Percentiles rank a stretch among this genome's conserved stretches.
Conservation (phyloP, 2,113 vertebrate species). For the Dipodomys ordii region DNA sequence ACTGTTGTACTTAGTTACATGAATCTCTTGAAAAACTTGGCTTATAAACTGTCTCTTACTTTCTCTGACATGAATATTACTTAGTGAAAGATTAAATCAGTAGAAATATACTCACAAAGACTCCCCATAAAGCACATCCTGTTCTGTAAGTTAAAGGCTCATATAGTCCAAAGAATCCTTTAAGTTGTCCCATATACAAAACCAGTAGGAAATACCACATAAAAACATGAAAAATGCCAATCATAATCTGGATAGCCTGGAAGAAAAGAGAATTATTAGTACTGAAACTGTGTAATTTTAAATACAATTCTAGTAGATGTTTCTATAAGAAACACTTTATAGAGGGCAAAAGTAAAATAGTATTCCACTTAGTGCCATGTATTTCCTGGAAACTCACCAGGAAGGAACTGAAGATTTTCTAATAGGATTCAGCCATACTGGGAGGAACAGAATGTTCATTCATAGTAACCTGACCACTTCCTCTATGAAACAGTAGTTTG, state of each 20-base stretch:
- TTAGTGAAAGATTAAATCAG: conserved; percentile 42
- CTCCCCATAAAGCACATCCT: conserved; percentile 73
- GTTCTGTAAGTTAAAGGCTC: conserved; percentile 75
- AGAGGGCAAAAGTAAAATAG: neutral
- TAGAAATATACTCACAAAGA: conserved; percentile 70
- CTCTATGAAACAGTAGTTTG: neutral
- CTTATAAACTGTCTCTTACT: conserved; percentile 11
- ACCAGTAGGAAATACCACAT: conserved; percentile 78
- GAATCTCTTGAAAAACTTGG: conserved; percentile 34
- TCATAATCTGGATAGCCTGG: conserved; percentile 75
- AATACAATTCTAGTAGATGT: neutral
- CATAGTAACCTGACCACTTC: neutral
- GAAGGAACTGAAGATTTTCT: neutral
- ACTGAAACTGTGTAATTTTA: neutral
- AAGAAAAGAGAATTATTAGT: conserved; percentile 65
- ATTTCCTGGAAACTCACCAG: neutral
- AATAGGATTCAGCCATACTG: neutral
- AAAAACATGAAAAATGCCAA: conserved; percentile 68
- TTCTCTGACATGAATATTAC: neutral
- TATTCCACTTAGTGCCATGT: neutral
- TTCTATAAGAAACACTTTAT: neutral
- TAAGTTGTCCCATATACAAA: conserved; percentile 75
- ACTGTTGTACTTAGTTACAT: conserved; percentile 17
- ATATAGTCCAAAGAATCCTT: conserved; percentile 74
- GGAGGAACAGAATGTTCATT: neutral